A percentile compares a stretch with the other conserved stretches of the same genome.
These are phyloP conservation scores for Athene noctua DNA, from an alignment of 2,113 vertebrate genomes.

Conservation along the genomic window DNA sequence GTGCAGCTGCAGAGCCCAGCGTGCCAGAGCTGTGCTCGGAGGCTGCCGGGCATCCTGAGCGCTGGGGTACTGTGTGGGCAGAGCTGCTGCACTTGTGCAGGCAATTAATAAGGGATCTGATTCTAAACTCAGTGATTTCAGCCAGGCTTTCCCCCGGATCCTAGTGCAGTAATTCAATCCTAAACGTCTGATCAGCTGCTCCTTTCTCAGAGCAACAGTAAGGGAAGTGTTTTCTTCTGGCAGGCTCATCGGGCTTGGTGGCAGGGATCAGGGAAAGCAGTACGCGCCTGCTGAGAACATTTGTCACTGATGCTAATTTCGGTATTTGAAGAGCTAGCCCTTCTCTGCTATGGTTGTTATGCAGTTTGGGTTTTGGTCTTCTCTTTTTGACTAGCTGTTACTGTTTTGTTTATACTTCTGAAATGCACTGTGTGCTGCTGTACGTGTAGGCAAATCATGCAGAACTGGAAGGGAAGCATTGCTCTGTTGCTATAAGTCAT, in stretches of 20 bases:
- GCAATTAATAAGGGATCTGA: not conserved
- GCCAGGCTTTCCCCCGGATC: not conserved
- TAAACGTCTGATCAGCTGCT: not conserved
- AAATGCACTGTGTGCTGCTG: not conserved
- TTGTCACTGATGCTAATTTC: not conserved
- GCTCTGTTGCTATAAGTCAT: not conserved
- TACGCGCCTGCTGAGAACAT: not conserved
- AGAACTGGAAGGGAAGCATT: not conserved
- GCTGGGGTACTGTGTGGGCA: accelerated
- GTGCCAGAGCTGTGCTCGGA: not conserved
- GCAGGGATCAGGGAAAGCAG: not conserved
- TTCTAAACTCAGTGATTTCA: not conserved
- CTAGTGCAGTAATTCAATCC: not conserved
- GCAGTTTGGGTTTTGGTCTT: not conserved
- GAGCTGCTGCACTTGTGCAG: not conserved
- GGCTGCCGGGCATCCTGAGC: not conserved
- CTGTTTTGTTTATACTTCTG: not conserved
- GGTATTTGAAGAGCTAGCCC: not conserved
- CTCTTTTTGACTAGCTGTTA: not conserved
- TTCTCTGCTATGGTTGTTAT: not conserved
- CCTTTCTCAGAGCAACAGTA: not conserved
- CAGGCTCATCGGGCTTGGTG: not conserved
- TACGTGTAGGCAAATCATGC: not conserved
- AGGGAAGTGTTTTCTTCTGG: not conserved
- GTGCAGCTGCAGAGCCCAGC: not conserved